A percentile compares a stretch with the other conserved stretches of the same genome.
These are phyloP conservation scores for Tetrao urogallus DNA, from an alignment of 2,113 vertebrate genomes.

Conservation along the genomic window DNA sequence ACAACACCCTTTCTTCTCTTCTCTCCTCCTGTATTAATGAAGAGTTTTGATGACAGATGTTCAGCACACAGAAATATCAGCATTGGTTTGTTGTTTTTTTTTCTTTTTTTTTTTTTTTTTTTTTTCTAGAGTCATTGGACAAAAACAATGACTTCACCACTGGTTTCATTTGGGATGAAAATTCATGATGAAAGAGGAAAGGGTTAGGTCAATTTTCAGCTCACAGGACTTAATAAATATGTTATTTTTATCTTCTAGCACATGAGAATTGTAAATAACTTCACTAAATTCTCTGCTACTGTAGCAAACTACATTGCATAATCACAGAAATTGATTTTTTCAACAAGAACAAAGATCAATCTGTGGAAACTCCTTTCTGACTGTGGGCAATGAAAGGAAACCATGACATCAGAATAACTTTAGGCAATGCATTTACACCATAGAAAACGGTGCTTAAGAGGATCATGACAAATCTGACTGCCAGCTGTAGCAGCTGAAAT, in stretches of 20 bases:
- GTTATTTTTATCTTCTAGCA: not conserved
- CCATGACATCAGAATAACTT: not conserved
- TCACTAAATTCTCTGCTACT: not conserved
- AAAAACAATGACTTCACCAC: not conserved
- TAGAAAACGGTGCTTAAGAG: not conserved
- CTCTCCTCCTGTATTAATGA: not conserved
- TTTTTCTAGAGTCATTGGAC: not conserved
- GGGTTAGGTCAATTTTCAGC: not conserved
- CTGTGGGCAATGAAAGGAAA: not conserved
- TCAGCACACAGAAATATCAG: not conserved
- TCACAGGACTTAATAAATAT: not conserved
- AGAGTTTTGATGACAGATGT: not conserved
- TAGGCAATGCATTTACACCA: not conserved
- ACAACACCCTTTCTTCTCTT: not conserved
- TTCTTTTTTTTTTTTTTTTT: not conserved
- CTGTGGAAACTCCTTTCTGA: not conserved
- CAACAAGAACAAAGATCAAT: not conserved
- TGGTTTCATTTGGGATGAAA: not conserved
- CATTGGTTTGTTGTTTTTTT: not conserved
- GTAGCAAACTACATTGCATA: not conserved
- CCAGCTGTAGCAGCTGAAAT: not conserved
- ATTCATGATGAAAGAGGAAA: not conserved
- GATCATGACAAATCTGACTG: not conserved
- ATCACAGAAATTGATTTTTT: conserved; percentile 40
- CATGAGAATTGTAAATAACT: not conserved